phyloP scores from a whole-genome alignment of 2,888 invertebrate genomes.

The Euzophera pinguis region DNA sequence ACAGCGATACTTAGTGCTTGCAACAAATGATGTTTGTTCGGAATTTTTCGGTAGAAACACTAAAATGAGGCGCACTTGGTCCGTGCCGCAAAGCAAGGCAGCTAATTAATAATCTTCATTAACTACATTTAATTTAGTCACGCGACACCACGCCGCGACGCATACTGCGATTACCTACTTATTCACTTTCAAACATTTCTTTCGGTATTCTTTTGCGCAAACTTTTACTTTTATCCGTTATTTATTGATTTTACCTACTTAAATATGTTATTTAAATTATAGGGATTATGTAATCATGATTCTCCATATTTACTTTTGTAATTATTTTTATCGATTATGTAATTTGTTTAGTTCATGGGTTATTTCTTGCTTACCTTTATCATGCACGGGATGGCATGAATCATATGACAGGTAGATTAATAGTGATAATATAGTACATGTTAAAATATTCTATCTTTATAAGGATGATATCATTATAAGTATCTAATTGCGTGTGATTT shows the following conservation, averaged over 20 bases:
- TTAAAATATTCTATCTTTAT: not conserved
- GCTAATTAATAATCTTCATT: slow-evolving; percentile 19
- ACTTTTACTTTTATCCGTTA: slow-evolving; percentile 33
- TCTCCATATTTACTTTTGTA: not conserved
- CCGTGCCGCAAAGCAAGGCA: not conserved
- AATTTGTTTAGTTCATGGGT: slow-evolving; percentile 14
- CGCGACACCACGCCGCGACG: slow-evolving; percentile 23
- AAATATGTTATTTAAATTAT: not conserved
- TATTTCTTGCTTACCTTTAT: slow-evolving; percentile 24
- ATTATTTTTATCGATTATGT: slow-evolving; percentile 5
- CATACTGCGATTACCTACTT: slow-evolving; percentile 28
- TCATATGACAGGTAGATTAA: not conserved
- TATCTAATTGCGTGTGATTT: not conserved
- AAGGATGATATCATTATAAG: not conserved
- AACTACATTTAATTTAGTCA: slow-evolving; percentile 22
- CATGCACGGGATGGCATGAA: slow-evolving; percentile 17
- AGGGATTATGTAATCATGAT: not conserved
- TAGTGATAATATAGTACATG: not conserved
- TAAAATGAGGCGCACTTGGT: too few species aligned
- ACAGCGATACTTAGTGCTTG: too few species aligned
- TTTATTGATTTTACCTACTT: slow-evolving; percentile 11
- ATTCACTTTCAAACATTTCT: slow-evolving; percentile 43
- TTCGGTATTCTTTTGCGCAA: slow-evolving; percentile 32
- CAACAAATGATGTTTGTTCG: too few species aligned
- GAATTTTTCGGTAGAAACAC: too few species aligned